A percentile compares a stretch with the other conserved stretches of the same genome.
Conservation (phyloP, 1,140 invertebrate genomes). For the Lethrus apterus region DNA sequence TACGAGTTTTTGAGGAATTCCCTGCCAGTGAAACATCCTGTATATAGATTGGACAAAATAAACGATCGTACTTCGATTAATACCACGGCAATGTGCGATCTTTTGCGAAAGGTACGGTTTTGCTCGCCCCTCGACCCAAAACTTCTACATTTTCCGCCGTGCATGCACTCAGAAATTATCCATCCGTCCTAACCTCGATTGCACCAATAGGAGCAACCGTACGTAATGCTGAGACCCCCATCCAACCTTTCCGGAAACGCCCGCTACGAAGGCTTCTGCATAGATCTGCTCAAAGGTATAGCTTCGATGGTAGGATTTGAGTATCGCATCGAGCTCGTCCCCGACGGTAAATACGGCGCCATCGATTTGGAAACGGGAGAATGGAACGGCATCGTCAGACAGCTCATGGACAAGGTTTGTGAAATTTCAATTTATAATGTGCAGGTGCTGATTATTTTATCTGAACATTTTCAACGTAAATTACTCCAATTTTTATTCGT, state of each 20-base stretch:
- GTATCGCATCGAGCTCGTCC: conserved; percentile 83
- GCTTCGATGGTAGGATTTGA: conserved; percentile 85
- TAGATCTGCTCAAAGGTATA: conserved; percentile 84
- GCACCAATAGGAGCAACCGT: conserved; percentile 75
- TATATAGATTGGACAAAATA: too few species aligned
- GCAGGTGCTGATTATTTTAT: too few species aligned
- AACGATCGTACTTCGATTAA: too few species aligned
- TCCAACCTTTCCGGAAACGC: conserved; percentile 80
- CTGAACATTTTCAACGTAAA: too few species aligned
- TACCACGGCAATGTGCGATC: too few species aligned
- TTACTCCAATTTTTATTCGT: too few species aligned
- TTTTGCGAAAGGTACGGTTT: too few species aligned
- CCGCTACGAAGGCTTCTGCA: conserved; percentile 92
- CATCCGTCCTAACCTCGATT: conserved; percentile 8
- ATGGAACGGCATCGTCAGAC: conserved; percentile 95
- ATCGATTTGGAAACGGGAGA: conserved; percentile 82
- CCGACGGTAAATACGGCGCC: conserved; percentile 91
- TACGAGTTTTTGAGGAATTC: too few species aligned
- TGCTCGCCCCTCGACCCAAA: background rate
- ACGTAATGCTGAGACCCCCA: conserved; percentile 86
- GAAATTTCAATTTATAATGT: too few species aligned
- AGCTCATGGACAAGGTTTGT: conserved; percentile 76
- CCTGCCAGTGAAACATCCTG: too few species aligned
- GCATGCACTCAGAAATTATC: background rate
- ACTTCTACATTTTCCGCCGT: background rate